phyloP scores from a whole-genome alignment of 1,140 invertebrate species.

The Neocloeon triangulifer region DNA sequence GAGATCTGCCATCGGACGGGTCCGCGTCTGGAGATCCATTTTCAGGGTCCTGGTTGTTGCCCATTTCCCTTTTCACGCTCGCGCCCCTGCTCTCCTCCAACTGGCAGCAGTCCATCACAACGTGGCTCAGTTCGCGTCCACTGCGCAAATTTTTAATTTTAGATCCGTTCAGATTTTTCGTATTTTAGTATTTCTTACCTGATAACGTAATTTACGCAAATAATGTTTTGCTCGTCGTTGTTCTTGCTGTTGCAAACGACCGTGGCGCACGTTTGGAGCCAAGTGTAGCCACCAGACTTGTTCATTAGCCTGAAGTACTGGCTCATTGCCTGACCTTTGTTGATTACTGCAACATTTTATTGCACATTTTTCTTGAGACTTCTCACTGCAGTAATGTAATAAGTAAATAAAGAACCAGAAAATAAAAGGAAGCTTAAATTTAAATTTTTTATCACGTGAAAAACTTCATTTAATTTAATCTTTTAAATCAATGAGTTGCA shows the following conservation, averaged over 20 bases:
- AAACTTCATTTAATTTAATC: too few species aligned
- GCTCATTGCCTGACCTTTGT: constrained; percentile 89
- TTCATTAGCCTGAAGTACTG: constrained; percentile 92
- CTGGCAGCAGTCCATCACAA: constrained; percentile 83
- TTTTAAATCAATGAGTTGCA: too few species aligned
- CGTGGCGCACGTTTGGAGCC: constrained; percentile 90
- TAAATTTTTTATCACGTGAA: too few species aligned
- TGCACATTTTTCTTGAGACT: too few species aligned
- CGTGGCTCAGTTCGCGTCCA: constrained; percentile 68
- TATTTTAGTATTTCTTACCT: constrained; percentile 33
- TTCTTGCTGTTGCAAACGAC: constrained; percentile 90
- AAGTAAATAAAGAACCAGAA: too few species aligned
- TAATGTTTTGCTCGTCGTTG: constrained; percentile 86
- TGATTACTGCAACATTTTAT: constrained; percentile 67
- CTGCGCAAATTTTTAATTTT: constrained; percentile 22
- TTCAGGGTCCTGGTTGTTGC: constrained; percentile 51
- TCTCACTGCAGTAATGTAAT: too few species aligned
- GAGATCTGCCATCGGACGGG: constrained; percentile 24
- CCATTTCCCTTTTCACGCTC: constrained; percentile 46
- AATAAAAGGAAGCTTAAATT: too few species aligned
- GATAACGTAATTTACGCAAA: constrained; percentile 87
- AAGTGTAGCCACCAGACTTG: constrained; percentile 84
- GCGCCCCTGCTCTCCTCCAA: constrained; percentile 43
- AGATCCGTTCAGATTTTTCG: background rate
- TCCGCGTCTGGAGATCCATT: constrained; percentile 70